These are phyloP conservation scores for Equus przewalskii DNA, from an alignment of 2,113 vertebrate species.

Conservation along the genomic window DNA sequence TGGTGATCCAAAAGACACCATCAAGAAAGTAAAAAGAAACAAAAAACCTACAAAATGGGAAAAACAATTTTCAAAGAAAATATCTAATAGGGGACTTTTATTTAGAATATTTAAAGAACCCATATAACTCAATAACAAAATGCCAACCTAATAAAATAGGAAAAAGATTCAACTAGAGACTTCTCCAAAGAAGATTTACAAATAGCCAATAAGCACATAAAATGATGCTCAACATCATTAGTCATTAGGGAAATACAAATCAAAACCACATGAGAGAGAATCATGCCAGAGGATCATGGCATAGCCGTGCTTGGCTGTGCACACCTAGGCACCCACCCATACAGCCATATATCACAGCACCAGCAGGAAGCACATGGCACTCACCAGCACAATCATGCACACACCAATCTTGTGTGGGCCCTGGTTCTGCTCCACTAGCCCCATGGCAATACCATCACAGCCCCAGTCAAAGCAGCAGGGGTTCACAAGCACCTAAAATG, in stretches of 20 bases:
- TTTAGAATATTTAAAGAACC: background rate
- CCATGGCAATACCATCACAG: background rate
- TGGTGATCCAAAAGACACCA: background rate
- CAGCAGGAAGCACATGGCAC: conserved; percentile 95
- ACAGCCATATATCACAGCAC: conserved; percentile 93
- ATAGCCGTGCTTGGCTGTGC: conserved; percentile 93
- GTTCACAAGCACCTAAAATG: background rate
- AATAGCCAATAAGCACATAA: background rate
- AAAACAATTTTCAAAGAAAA: background rate
- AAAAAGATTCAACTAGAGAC: background rate
- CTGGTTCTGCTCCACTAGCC: conserved; percentile 94
- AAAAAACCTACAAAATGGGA: background rate
- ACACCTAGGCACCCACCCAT: conserved; percentile 94
- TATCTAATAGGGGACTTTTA: background rate
- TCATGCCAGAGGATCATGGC: conserved; percentile 91
- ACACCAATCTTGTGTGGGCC: conserved; percentile 93
- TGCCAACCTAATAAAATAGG: background rate
- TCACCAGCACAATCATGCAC: conserved; percentile 93
- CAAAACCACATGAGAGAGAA: conserved; percentile 81
- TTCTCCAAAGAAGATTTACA: background rate
- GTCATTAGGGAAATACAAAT: background rate
- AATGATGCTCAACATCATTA: background rate
- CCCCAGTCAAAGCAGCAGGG: background rate
- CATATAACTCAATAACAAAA: conserved; percentile 3
- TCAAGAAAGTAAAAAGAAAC: background rate